phyloP scores from a whole-genome alignment of 2,113 vertebrate genomes.

The Gulo gulo region DNA sequence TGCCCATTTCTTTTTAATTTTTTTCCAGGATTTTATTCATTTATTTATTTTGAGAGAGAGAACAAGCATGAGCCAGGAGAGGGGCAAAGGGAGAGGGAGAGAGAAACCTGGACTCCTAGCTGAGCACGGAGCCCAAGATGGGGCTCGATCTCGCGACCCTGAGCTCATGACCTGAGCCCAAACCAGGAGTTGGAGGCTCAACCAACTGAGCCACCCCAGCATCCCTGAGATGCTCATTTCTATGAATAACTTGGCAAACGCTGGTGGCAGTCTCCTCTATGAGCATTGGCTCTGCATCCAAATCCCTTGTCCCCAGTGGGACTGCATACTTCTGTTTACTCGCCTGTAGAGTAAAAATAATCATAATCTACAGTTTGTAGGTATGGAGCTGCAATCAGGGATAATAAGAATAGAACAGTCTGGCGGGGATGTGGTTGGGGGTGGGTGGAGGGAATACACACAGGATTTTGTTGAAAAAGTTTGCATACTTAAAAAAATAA shows the following conservation, averaged over 20 bases:
- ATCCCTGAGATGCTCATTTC: neutral
- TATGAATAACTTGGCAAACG: neutral
- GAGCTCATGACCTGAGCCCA: neutral
- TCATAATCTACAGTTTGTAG: neutral
- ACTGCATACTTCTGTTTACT: neutral
- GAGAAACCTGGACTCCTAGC: too few relatives aligned
- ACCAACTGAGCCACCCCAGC: neutral
- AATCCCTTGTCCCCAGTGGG: neutral
- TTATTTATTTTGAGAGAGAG: neutral
- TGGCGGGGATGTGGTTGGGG: neutral
- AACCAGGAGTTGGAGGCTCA: neutral
- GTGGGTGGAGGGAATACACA: neutral
- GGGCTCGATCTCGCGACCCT: too few relatives aligned
- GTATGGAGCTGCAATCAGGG: neutral
- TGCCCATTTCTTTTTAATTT: neutral
- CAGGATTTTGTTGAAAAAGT: neutral
- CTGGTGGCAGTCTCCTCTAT: neutral
- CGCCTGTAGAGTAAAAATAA: neutral
- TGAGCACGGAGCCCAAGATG: too few relatives aligned
- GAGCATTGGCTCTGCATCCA: neutral
- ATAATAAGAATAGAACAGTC: neutral
- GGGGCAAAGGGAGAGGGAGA: too few relatives aligned
- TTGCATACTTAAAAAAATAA: neutral
- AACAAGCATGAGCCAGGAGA: too few relatives aligned
- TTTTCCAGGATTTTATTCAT: neutral